Percentiles rank a stretch among this genome's conserved stretches.
phyloP scores from a whole-genome alignment of 92 coral and sea anemone genomes.

The Isaurus tuberculatus region DNA sequence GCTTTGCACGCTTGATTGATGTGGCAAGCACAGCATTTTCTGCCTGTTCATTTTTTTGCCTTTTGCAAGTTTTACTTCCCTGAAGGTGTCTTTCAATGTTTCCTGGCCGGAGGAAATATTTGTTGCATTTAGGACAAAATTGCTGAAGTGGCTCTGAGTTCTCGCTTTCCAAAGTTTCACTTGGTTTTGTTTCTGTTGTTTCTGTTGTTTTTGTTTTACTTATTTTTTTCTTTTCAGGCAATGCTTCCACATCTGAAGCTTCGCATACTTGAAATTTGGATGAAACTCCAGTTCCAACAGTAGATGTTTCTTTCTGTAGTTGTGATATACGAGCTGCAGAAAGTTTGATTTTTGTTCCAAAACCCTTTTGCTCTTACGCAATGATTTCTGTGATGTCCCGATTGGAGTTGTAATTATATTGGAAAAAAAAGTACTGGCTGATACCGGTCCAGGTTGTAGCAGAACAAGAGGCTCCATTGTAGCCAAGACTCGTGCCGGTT shows the following conservation, averaged over 20 bases:
- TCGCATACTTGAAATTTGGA: background rate
- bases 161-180: background rate
- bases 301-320: background rate
- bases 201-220: too few relatives aligned
- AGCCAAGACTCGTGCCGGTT: too few relatives aligned
- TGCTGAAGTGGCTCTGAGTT: background rate
- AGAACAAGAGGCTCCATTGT: too few relatives aligned
- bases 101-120: conserved; percentile 1
- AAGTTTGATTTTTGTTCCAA: background rate
- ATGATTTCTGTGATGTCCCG: background rate
- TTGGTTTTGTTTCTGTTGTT: background rate
- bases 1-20: conserved; percentile 9
- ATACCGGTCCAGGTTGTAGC: conserved; percentile 53
- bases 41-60: background rate
- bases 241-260: background rate
- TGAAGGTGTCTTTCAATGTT: conserved; percentile 16
- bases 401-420: background rate
- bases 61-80: background rate
- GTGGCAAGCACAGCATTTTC: background rate
- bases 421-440: conserved; percentile 27
- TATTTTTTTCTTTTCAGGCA: background rate
- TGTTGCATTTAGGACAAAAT: background rate
- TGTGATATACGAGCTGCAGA: background rate
- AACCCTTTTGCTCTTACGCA: conserved; percentile 17
- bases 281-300: background rate